Evolutionary conservation across 2,113 vertebrate genomes (phyloP), one percentile per base, ranked within the genome.

Genomic region (Oostethus manadensis): DNA sequence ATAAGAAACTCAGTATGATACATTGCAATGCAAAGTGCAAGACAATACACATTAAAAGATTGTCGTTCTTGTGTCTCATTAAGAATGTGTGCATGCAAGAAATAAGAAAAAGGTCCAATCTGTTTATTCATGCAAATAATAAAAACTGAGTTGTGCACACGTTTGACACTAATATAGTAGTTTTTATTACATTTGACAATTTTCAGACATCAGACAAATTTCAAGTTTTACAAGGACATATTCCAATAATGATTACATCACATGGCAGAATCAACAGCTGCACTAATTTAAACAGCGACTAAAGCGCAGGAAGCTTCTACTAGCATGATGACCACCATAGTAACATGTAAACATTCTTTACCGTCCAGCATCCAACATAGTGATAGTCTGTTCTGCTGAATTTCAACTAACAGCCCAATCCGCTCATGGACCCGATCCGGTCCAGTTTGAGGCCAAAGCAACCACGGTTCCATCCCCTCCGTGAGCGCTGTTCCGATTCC

Each of bases 401-500:
- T 44, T 67, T 56, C 58, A 46, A 85, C 86, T 93, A 93, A 82
- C 93, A 94, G 23, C 93, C 93, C 73, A 94, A 87, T 63, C 91
- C 92, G 2, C 93, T 94, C 89, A 94, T 89, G 48, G 92, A 89
- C 33, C 93, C 93, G 1, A 93, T 94, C 49, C 92, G 87, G 68
- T 94, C 93, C 81, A 94, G 79, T 82, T 94, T 94, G 59, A 93
- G 80, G 42, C 93, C 93, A 64, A 94, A 94, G 81, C 93, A 94
- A 14, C 92, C 92, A 14, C 89, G 75, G 69, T 91, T 83, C 89
- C 89, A 73, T 3, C 87, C 90, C 75, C 92, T 88, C 76, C 90
- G 66, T 23, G 85, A 84, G 40, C 91, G 74, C 46, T 90, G 74
- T 46, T 90, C 89, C 0, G 88, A 74, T 20, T 85, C 81, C 3